Evolutionary conservation across 1,140 invertebrate genomes (phyloP).

Genomic region (Drosophila kanapiae): DNA sequence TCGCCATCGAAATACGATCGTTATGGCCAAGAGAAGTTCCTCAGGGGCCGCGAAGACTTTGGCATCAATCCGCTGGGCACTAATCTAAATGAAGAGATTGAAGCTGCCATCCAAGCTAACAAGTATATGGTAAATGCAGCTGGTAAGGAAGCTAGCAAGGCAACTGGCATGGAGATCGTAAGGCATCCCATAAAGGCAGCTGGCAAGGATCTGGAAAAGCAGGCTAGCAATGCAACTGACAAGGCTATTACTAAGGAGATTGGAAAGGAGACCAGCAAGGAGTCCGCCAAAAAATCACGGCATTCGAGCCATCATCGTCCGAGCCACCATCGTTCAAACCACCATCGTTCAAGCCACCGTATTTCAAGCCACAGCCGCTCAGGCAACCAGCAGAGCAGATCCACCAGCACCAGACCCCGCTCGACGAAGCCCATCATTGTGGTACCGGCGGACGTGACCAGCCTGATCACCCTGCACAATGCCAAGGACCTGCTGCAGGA

Average conservation of each 20-base stretch:
- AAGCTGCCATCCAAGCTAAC: no score
- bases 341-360: no score
- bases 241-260: background rate
- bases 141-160: background rate
- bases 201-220: background rate
- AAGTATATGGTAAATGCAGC: no score
- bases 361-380: no score
- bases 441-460: slow-evolving; percentile 96
- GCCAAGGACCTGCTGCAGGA: slow-evolving; percentile 98
- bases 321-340: no score
- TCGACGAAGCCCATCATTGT: slow-evolving; percentile 98
- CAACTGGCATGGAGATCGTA: no score
- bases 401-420: slow-evolving; percentile 87
- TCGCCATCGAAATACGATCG: slow-evolving; percentile 93
- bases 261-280: background rate
- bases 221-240: background rate
- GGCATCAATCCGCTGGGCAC: slow-evolving; percentile 99
- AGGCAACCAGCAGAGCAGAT: background rate
- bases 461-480: slow-evolving; percentile 99
- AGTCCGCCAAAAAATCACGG: no score
- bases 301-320: background rate
- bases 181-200: background rate
- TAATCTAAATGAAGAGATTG: slow-evolving; percentile 88
- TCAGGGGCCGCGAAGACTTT: slow-evolving; percentile 95
- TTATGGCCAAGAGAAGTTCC: slow-evolving; percentile 96